Conservation (phyloP, 1,140 invertebrate species). For the Palaemon carinicauda region DNA sequence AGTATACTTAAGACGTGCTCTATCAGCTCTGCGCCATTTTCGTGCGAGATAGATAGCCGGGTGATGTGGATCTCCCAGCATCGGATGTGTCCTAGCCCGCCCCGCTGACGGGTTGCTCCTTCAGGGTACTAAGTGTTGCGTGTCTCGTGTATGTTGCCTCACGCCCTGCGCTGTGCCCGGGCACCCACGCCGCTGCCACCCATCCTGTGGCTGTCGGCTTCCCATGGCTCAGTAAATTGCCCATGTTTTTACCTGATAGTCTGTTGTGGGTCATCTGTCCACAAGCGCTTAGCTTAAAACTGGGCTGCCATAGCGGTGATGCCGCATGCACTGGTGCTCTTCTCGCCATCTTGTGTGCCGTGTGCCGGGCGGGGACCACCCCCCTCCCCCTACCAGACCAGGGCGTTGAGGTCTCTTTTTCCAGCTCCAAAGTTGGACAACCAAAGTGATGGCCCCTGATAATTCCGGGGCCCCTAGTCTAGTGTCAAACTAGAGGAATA, state of each 20-base stretch:
- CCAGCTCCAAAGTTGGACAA: slow-evolving; percentile 51
- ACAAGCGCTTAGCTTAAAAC: slow-evolving; percentile 48
- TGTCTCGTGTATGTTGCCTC: slow-evolving; percentile 51
- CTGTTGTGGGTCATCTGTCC: slow-evolving; percentile 32
- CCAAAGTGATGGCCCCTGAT: slow-evolving; percentile 54
- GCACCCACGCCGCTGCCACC: slow-evolving; percentile 37
- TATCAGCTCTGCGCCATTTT: slow-evolving; percentile 49
- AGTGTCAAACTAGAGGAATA: slow-evolving; percentile 57
- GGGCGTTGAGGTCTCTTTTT: slow-evolving; percentile 40
- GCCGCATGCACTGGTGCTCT: slow-evolving; percentile 50
- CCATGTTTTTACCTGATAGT: slow-evolving; percentile 53
- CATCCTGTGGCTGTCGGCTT: slow-evolving; percentile 33
- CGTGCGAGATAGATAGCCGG: slow-evolving; percentile 25
- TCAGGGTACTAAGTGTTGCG: slow-evolving; percentile 57
- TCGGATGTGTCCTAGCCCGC: slow-evolving; percentile 55
- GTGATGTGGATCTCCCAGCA: slow-evolving; percentile 49
- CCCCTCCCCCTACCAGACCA: slow-evolving; percentile 32
- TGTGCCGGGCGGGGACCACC: slow-evolving; percentile 32
- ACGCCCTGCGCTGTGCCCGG: slow-evolving; percentile 42
- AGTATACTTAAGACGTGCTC: slow-evolving; percentile 52
- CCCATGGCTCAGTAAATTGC: slow-evolving; percentile 41
- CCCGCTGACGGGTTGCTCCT: slow-evolving; percentile 55
- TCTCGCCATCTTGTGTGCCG: slow-evolving; percentile 43
- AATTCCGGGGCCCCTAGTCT: slow-evolving; percentile 54
- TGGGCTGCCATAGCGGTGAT: slow-evolving; percentile 39